phyloP scores from a whole-genome alignment of 2,888 invertebrate genomes.

The Psylliodes chrysocephalus region DNA sequence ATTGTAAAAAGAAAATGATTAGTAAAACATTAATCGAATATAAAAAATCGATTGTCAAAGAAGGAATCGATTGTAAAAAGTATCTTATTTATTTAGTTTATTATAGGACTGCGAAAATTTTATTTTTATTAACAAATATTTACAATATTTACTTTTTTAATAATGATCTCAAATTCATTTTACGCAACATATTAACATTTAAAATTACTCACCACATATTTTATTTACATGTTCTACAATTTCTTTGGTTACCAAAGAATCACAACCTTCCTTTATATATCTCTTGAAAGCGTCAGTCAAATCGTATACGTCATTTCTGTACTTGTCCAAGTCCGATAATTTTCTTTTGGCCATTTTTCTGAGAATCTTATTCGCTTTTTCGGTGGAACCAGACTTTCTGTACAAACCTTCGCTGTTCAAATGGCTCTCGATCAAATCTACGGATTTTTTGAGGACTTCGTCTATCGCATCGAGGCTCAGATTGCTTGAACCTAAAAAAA shows the following conservation, averaged over 20 bases:
- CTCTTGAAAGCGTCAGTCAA: constrained; percentile 89
- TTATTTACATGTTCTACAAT: constrained; percentile 58
- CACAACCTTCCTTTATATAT: constrained; percentile 90
- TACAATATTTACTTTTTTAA: too few species aligned
- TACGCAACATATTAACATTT: too few species aligned
- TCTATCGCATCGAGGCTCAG: constrained; percentile 46
- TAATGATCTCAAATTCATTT: too few species aligned
- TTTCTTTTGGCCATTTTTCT: constrained; percentile 55
- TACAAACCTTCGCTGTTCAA: constrained; percentile 84
- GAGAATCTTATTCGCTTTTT: constrained; percentile 55
- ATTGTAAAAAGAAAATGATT: too few species aligned
- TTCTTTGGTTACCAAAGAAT: constrained; percentile 84
- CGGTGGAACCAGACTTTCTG: constrained; percentile 82
- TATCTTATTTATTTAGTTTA: too few species aligned
- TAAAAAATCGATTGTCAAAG: too few species aligned
- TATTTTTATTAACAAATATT: too few species aligned
- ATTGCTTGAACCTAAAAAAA: constrained; percentile 48
- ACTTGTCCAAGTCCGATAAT: constrained; percentile 53
- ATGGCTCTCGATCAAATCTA: constrained; percentile 78
- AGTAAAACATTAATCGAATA: too few species aligned
- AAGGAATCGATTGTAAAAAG: too few species aligned
- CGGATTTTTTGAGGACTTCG: constrained; percentile 81
- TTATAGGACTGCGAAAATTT: too few species aligned
- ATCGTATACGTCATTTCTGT: constrained; percentile 83
- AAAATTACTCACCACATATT: constrained; percentile 71